Conservation (phyloP, 2,113 vertebrate genomes). For the Ploceus nigricollis region DNA sequence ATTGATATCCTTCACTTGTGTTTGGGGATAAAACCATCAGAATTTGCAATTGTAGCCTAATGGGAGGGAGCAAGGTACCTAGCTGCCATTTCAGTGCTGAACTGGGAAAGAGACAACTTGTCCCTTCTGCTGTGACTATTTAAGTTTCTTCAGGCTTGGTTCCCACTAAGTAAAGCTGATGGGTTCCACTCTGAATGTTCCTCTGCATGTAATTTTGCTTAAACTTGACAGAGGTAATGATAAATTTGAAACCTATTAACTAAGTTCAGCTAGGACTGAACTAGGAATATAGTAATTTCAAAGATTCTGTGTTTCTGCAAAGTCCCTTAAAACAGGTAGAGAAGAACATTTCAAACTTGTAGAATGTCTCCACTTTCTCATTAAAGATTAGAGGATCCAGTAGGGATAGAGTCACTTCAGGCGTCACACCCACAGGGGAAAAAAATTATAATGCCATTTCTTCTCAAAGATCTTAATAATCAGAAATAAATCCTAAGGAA, state of each 20-base stretch:
- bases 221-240: not conserved
- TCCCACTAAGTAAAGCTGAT: not conserved
- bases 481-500: not conserved
- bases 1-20: not conserved
- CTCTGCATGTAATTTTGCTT: not conserved
- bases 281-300: not conserved
- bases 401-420: not conserved
- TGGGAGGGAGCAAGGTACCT: not conserved
- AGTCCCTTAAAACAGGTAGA: not conserved
- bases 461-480: not conserved
- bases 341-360: not conserved
- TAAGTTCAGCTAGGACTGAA: not conserved
- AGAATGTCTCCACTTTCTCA: not conserved
- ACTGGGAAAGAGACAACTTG: not conserved
- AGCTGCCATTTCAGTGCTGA: not conserved
- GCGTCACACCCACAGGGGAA: not conserved
- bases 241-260: not conserved
- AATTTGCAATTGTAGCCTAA: not conserved
- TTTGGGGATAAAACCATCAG: not conserved
- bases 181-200: not conserved
- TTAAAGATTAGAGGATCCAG: not conserved
- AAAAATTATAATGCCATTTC: not conserved
- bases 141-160: not conserved
- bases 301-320: not conserved
- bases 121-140: not conserved